These are phyloP conservation scores for Myocastor coypus DNA, from an alignment of 2,113 vertebrate species.

Conservation along the genomic window DNA sequence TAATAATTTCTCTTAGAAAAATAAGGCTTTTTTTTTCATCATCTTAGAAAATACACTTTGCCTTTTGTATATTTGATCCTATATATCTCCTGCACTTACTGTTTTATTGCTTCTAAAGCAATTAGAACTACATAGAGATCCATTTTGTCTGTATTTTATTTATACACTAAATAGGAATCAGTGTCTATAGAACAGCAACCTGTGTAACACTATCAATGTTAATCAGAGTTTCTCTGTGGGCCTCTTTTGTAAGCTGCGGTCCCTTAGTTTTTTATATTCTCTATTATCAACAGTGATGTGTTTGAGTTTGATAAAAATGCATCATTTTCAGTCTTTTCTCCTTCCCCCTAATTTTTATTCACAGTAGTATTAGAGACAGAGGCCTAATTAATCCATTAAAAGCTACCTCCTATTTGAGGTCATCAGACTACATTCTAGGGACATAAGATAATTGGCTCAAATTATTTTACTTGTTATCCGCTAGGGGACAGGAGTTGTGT, in stretches of 20 bases:
- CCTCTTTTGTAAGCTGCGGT: neutral
- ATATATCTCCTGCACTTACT: neutral
- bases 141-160: neutral
- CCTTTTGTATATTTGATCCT: slow-evolving; percentile 11
- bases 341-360: neutral
- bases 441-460: slow-evolving; percentile 25
- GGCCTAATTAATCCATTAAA: slow-evolving; percentile 28
- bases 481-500: neutral
- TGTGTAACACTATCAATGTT: neutral
- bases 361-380: neutral
- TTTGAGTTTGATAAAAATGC: neutral
- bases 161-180: neutral
- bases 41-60: neutral
- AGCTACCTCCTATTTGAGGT: neutral
- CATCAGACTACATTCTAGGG: neutral
- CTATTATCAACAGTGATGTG: neutral
- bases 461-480: slow-evolving; percentile 36
- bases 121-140: neutral
- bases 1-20: neutral
- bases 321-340: neutral
- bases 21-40: neutral
- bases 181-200: neutral
- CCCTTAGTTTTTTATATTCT: neutral
- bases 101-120: neutral
- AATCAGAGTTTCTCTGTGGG: neutral